Percentiles rank a stretch among this genome's conserved stretches.
Conservation (phyloP, 1,140 invertebrate species). For the Drosophila neocordata region DNA sequence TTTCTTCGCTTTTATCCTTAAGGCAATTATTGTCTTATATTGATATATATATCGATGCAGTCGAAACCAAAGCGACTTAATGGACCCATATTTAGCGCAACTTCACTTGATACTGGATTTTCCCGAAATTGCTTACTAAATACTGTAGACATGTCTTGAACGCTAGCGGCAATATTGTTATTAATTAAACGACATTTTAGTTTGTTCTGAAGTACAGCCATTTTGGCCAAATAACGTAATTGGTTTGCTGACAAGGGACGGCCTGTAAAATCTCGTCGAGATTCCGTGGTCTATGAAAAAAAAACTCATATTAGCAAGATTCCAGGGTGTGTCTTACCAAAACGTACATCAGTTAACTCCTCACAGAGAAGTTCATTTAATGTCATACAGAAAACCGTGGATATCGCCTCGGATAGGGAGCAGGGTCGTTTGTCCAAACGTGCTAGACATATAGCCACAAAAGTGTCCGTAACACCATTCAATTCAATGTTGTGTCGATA, state of each 20-base stretch:
- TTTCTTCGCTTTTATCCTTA: too few species aligned
- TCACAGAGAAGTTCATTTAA: conserved; percentile 35
- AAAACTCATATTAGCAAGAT: neutral
- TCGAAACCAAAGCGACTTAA: conserved; percentile 44
- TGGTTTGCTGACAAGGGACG: conserved; percentile 42
- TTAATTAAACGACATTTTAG: conserved; percentile 44
- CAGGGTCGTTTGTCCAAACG: conserved; percentile 18
- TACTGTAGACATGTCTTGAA: conserved; percentile 34
- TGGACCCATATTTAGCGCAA: conserved; percentile 43
- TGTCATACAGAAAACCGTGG: conserved; percentile 28
- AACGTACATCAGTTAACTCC: conserved; percentile 32
- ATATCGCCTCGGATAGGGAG: conserved; percentile 44
- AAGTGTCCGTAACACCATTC: conserved; percentile 50
- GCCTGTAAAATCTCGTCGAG: conserved; percentile 26
- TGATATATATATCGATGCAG: too few species aligned
- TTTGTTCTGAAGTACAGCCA: conserved; percentile 46
- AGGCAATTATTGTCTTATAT: too few species aligned
- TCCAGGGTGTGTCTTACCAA: neutral
- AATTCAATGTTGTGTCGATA: conserved; percentile 35
- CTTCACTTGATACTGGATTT: conserved; percentile 9
- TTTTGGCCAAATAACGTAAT: conserved; percentile 40
- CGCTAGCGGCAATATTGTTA: conserved; percentile 26
- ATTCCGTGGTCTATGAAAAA: conserved; percentile 28
- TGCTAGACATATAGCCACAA: conserved; percentile 45
- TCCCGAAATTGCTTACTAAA: conserved; percentile 38